Base-by-base conservation (phyloP, 2,113 vertebrate genomes). In the Dromiciops gliroides region DNA sequence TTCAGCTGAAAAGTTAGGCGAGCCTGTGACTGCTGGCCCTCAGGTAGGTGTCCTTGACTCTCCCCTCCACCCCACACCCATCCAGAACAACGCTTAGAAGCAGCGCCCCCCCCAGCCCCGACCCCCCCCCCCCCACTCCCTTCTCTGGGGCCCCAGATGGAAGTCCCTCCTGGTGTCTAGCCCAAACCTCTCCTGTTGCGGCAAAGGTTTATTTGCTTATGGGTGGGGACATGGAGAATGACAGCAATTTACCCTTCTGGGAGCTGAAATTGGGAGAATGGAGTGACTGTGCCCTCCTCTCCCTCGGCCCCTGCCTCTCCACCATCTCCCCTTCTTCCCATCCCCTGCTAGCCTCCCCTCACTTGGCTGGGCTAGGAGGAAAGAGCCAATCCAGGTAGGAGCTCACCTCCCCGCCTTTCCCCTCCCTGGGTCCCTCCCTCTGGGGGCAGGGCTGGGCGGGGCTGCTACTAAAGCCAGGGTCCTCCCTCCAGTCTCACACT, bases 111-210 rank as follows among this genome's bases (percentile, higher is more conserved):
- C 19, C 89, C 0, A 53, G 37, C 75, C 53, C 49, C 23, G 0
- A 2, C 91, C 25, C 67, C 49, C 14, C 4, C 1, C 10, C 2
- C 10, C 6, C 9, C 16, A 9, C 24, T 0, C 44, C 25, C 0
- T 47, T 47, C 83, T 92, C 48, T 1, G 6, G 23, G 0, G 9
- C 3, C 75, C 90, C 48, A 31, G 0, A 12, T 52, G 94, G 50
- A 96, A 95, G 97, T 95, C 50, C 94, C 89, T 50, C n/a, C 88
- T 26, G 3, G 67, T 48, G 48, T 96, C 94, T n/a, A 47, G 31
- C 83, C 92, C 23, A 88, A 53, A 3, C 52, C 60, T 60, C 28
- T 94, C 50, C 83, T 60, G 92, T 56, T 93, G 50, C 16, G 44
- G 51, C 2, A 12, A 37, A 48, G 90, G 48, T 67, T 89, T 89